Base-by-base conservation (phyloP, 2,113 vertebrate species). In the Ranitomeya variabilis region DNA sequence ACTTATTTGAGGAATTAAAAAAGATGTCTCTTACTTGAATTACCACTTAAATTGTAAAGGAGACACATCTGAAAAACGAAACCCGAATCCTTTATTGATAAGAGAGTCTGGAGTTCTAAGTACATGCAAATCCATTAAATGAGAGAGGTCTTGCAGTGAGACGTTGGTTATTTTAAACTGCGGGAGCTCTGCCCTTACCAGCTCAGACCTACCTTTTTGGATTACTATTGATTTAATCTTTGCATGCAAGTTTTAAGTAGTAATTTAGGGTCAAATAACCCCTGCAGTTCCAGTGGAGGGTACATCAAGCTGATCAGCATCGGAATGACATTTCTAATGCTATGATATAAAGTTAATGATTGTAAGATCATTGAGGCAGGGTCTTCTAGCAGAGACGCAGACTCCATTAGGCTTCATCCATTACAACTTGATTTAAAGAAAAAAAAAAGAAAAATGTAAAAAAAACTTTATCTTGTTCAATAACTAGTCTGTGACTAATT, bases 1-100 rank as follows among this genome's bases (percentile, higher is more conserved):
- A 89, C 87, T 89, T 89, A 89, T 89, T 89, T 89, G 87, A 89
- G 82, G 87, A 89, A 89, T 85, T 89, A 89, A 89, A 89, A 89
- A 89, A 89, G 87, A 89, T 89, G 87, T 85, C 82, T 84, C 73
- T 89, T 89, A 85, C 87, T 89, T 89, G 62, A 85, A 85, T 89
- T 89, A 89, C 87, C 87, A 89, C 87, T 89, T 89, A 89, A 89
- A 89, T 85, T 82, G 87, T 77, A 89, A 85, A 89, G 87, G 87
- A 89, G 87, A 89, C 87, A 89, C 81, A 85, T 85, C 82, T 89
- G 87, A 89, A 89, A 89, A 89, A 84, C 87, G 87, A 89, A 89
- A 89, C 87, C 87, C 54, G 81, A 89, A 89, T 89, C 87, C 87
- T 89, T 89, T 89, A 89, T 89, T 89, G 87, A 89, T 89, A 89